Percentiles rank a stretch among this genome's conserved stretches.
These are phyloP conservation scores for Xenopus laevis DNA, from an alignment of 2,113 vertebrate genomes.

Conservation along the genomic window DNA sequence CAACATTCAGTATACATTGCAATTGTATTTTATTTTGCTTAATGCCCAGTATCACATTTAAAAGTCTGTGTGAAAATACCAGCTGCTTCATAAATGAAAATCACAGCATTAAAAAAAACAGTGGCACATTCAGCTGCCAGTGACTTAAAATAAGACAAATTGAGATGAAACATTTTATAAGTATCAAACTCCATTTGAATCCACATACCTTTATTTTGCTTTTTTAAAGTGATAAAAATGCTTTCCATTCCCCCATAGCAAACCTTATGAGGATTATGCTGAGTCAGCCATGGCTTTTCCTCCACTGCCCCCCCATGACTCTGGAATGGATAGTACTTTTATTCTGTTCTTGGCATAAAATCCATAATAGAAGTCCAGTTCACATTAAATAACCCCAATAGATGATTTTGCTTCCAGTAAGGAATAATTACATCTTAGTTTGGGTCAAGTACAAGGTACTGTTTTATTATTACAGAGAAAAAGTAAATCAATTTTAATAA, in stretches of 20 bases:
- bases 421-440: no score
- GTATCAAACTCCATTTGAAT: no score
- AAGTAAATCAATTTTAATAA: no score
- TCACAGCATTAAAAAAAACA: no score
- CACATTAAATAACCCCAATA: no score
- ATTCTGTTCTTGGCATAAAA: slow-evolving; percentile 30
- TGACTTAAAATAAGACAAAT: no score
- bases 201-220: no score
- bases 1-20: background rate
- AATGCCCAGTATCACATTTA: background rate
- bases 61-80: background rate
- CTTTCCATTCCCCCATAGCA: slow-evolving; percentile 9
- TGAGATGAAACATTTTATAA: no score
- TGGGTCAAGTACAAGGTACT: no score
- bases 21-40: background rate
- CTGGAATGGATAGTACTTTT: slow-evolving; percentile 7
- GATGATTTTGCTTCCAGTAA: no score
- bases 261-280: slow-evolving; percentile 31
- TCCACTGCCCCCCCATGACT: background rate
- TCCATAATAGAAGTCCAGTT: slow-evolving; percentile 3
- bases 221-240: slow-evolving; percentile 12
- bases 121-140: no score
- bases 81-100: background rate
- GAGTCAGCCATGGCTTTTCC: slow-evolving; percentile 25
- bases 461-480: no score